phyloP scores from a whole-genome alignment of 2,113 vertebrate species.

The Sebastes fasciatus region DNA sequence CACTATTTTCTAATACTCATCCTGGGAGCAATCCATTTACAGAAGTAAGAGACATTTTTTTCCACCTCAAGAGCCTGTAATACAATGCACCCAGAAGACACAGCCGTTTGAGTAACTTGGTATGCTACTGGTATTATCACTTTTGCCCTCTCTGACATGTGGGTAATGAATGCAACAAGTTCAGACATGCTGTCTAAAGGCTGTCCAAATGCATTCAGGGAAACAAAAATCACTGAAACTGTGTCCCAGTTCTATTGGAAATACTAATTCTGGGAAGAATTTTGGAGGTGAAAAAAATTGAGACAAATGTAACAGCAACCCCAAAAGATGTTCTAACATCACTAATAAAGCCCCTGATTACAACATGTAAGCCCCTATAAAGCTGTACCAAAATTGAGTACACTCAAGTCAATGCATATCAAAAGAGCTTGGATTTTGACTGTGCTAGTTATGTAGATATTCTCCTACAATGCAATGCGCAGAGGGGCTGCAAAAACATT shows the following conservation, averaged over 20 bases:
- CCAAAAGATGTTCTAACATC: background rate
- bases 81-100: background rate
- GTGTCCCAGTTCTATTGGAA: background rate
- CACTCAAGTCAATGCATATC: background rate
- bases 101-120: background rate
- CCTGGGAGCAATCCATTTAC: background rate
- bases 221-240: constrained; percentile 6
- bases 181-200: constrained; percentile 16
- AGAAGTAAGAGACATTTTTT: background rate
- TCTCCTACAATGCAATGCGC: background rate
- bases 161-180: constrained; percentile 34
- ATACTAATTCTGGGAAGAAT: background rate
- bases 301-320: background rate
- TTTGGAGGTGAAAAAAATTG: background rate
- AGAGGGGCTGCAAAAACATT: background rate
- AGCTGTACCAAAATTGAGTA: background rate
- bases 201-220: constrained; percentile 15
- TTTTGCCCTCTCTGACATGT: background rate
- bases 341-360: background rate
- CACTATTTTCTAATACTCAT: background rate
- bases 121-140: background rate
- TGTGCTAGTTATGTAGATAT: background rate
- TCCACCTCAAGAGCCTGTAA: background rate
- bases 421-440: background rate
- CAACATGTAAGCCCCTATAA: background rate